Conservation (phyloP, 2,797 vertebrate species). For the Rhinichthys osculus region DNA sequence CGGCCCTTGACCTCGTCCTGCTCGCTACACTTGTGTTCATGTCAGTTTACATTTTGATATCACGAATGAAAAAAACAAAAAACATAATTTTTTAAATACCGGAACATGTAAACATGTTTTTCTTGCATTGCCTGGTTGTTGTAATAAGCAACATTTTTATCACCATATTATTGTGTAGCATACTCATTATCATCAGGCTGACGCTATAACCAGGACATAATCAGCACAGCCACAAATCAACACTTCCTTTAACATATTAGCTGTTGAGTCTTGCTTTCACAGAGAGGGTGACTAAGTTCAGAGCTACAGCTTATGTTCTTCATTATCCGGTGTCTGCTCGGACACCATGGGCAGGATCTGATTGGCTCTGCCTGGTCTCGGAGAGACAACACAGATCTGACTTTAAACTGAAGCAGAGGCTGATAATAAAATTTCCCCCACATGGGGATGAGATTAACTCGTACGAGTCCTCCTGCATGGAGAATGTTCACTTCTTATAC, state of each 20-base stretch:
- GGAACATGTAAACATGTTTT: background rate
- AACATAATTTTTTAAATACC: background rate
- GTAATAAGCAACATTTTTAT: background rate
- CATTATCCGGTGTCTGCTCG: slow-evolving; percentile 54
- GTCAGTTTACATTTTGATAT: background rate
- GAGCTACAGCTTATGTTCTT: slow-evolving; percentile 51
- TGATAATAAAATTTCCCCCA: slow-evolving; percentile 55
- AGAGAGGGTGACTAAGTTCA: slow-evolving; percentile 56
- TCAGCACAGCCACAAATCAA: slow-evolving; percentile 22
- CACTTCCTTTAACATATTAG: slow-evolving; percentile 37
- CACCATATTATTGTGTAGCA: background rate
- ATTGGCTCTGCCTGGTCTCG: slow-evolving; percentile 42
- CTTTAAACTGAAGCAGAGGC: slow-evolving; percentile 60
- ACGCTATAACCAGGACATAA: background rate
- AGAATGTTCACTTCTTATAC: slow-evolving; percentile 45
- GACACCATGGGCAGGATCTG: slow-evolving; percentile 38
- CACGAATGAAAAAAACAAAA: background rate
- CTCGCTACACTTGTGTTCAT: no score
- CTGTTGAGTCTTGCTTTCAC: slow-evolving; percentile 31
- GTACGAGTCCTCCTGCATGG: slow-evolving; percentile 44
- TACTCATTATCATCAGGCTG: background rate
- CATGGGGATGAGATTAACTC: slow-evolving; percentile 60
- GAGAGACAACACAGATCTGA: slow-evolving; percentile 46
- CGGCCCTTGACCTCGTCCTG: no score
- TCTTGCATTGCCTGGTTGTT: background rate